Percentiles rank a stretch among this genome's conserved stretches.
Evolutionary conservation across 2,797 vertebrate species (phyloP).

Genomic region (Gobio occitaniae): DNA sequence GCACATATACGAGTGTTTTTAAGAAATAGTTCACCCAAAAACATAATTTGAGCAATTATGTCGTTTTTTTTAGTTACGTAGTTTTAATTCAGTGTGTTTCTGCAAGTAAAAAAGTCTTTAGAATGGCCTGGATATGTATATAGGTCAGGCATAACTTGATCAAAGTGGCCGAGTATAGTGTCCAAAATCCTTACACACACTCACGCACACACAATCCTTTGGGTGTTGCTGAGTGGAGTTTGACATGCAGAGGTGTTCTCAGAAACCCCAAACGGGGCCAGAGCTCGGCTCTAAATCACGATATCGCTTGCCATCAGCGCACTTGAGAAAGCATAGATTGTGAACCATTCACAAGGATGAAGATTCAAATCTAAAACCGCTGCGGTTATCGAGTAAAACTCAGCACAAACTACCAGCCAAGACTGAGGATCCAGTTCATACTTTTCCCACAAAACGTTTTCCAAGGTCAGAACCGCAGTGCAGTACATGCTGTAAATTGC

Average conservation of each 20-base stretch:
- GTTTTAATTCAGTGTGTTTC: not conserved
- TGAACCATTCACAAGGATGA: slow-evolving; percentile 69
- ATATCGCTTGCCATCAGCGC: slow-evolving; percentile 74
- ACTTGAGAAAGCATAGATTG: slow-evolving; percentile 73
- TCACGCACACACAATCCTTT: slow-evolving; percentile 23
- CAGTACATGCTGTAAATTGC: not conserved
- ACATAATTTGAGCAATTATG: no score
- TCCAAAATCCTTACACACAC: slow-evolving; percentile 35
- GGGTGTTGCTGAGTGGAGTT: slow-evolving; percentile 51
- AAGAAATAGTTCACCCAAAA: no score
- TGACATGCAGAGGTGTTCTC: slow-evolving; percentile 56
- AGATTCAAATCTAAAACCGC: slow-evolving; percentile 43
- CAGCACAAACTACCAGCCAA: slow-evolving; percentile 8
- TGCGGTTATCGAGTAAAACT: slow-evolving; percentile 24
- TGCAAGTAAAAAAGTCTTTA: not conserved
- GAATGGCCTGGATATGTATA: slow-evolving; percentile 37
- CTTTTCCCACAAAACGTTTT: slow-evolving; percentile 25
- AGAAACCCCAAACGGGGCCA: slow-evolving; percentile 60
- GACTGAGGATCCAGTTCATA: not conserved
- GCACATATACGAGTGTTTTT: not conserved
- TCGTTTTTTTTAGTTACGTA: no score
- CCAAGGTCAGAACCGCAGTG: slow-evolving; percentile 3
- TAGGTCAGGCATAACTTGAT: slow-evolving; percentile 56
- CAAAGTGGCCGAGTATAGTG: slow-evolving; percentile 46
- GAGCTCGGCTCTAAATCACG: slow-evolving; percentile 72